Conservation (phyloP, 2,888 invertebrate genomes). For the Tipula vernalis region DNA sequence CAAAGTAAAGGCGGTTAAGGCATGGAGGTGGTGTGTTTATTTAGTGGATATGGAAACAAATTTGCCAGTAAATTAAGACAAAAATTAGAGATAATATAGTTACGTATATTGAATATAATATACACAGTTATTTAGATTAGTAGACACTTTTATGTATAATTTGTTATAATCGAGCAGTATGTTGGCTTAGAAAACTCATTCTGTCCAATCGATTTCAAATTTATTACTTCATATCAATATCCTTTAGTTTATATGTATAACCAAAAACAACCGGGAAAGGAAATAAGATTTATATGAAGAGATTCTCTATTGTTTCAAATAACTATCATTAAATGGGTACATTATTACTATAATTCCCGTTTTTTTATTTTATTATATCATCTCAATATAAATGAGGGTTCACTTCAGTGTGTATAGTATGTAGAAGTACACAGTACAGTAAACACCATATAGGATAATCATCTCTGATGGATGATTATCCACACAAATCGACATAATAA, state of each 20-base stretch:
- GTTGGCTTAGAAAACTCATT: not conserved
- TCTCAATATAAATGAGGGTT: not conserved
- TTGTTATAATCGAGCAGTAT: not conserved
- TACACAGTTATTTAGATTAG: not conserved
- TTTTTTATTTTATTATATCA: not conserved
- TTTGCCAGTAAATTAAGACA: not conserved
- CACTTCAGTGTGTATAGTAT: not conserved
- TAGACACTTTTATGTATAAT: not conserved
- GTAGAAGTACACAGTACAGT: not conserved
- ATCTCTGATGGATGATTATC: not conserved
- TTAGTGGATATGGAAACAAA: not conserved
- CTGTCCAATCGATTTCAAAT: not conserved
- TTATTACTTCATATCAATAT: not conserved
- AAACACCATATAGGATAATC: not conserved
- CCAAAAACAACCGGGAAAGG: not conserved
- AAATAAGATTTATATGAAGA: not conserved
- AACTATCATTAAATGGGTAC: not conserved
- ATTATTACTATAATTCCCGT: not conserved
- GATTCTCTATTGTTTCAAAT: not conserved
- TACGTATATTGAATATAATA: no score
- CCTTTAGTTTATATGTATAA: not conserved
- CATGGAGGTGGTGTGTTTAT: not conserved
- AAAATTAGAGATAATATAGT: not conserved
- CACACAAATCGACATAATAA: not conserved
- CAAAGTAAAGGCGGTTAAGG: not conserved